These are phyloP conservation scores for Azemiops feae DNA, from an alignment of 2,113 vertebrate genomes.

Conservation along the genomic window DNA sequence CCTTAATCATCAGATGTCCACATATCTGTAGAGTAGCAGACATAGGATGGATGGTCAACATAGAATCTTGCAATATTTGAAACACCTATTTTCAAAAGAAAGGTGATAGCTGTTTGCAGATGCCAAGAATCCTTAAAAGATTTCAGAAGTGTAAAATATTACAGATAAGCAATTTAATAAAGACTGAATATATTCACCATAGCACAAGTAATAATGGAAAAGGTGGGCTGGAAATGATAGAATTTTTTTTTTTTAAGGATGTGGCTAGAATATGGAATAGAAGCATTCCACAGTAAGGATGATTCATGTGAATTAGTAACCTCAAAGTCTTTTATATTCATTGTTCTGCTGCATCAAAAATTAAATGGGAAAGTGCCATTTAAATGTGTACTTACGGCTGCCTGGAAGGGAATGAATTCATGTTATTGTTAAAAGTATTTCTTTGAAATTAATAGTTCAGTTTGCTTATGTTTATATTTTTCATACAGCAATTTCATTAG, in stretches of 20 bases:
- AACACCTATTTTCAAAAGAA: background rate
- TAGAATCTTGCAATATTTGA: background rate
- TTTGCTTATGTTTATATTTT: background rate
- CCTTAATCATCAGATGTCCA: background rate
- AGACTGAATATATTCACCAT: background rate
- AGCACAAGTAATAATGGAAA: background rate
- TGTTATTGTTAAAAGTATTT: background rate
- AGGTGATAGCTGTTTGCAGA: background rate
- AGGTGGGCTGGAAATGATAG: background rate
- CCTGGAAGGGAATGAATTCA: background rate
- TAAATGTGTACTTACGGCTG: background rate
- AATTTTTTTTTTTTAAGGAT: background rate
- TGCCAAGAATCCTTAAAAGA: too few species aligned
- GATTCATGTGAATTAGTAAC: background rate
- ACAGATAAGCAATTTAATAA: background rate
- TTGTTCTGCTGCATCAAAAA: background rate
- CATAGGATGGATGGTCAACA: background rate
- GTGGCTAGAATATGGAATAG: background rate
- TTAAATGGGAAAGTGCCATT: background rate
- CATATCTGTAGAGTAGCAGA: background rate
- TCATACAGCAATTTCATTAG: background rate
- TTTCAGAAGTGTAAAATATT: background rate
- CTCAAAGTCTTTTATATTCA: background rate
- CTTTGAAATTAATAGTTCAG: background rate
- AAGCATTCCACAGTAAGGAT: background rate